A percentile compares a stretch with the other conserved stretches of the same genome.
Evolutionary conservation across 2,797 vertebrate genomes (phyloP).

Genomic region (Trachurus trachurus): DNA sequence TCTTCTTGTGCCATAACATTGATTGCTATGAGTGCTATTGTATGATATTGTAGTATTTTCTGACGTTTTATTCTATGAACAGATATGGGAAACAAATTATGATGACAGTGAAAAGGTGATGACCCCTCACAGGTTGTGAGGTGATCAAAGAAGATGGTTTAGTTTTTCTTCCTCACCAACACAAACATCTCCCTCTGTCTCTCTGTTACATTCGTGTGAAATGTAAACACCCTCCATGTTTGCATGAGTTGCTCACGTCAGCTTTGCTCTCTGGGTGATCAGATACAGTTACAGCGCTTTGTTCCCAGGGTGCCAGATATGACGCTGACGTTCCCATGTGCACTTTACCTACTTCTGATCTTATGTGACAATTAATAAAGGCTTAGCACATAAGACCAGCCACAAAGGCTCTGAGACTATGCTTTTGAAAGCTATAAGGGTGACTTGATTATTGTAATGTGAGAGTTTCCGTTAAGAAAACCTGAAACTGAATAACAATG

Average conservation of each 20-base stretch:
- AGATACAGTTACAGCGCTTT: constrained; percentile 39
- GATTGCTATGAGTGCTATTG: too few species aligned
- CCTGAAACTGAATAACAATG: neutral
- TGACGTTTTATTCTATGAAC: neutral
- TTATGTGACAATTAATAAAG: constrained; percentile 44
- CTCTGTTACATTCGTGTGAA: constrained; percentile 14
- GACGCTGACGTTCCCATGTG: constrained; percentile 8
- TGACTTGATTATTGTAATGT: constrained; percentile 18
- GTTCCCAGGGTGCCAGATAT: constrained; percentile 22
- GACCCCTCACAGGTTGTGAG: neutral
- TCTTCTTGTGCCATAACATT: neutral
- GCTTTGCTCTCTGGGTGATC: constrained; percentile 6
- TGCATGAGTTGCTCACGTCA: constrained; percentile 7
- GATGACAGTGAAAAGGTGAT: neutral
- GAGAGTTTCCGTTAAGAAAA: constrained; percentile 31
- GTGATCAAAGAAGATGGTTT: neutral
- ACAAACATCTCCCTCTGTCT: neutral
- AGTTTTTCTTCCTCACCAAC: constrained; percentile 12
- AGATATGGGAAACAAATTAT: neutral
- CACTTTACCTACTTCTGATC: constrained; percentile 20
- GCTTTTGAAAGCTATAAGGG: constrained; percentile 24
- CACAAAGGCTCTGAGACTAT: constrained; percentile 15
- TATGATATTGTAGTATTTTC: neutral
- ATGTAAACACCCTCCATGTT: constrained; percentile 21
- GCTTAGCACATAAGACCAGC: constrained; percentile 38